Percentiles rank a stretch among this genome's conserved stretches.
phyloP scores from a whole-genome alignment of 2,797 vertebrate genomes.

The Bovichtus diacanthus region DNA sequence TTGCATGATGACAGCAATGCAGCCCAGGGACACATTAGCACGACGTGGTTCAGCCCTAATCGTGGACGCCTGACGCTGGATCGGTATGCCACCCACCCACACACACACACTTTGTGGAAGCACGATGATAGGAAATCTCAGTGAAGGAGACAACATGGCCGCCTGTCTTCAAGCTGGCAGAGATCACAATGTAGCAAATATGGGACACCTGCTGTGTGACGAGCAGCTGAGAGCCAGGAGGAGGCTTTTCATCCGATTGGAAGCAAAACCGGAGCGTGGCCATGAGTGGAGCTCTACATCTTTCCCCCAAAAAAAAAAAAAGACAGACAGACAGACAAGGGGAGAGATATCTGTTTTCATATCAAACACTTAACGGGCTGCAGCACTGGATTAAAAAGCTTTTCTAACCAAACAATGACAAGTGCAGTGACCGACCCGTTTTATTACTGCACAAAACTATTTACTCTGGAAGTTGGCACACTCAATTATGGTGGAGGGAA shows the following conservation, averaged over 20 bases:
- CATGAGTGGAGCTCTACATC: conserved; percentile 38
- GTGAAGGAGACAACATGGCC: conserved; percentile 45
- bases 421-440: conserved; percentile 13
- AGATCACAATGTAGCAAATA: conserved; percentile 47
- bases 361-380: conserved; percentile 59
- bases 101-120: conserved; percentile 1
- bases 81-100: conserved; percentile 10
- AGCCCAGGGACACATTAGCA: conserved; percentile 18
- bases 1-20: conserved; percentile 25
- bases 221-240: conserved; percentile 63
- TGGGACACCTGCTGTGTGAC: conserved; percentile 67
- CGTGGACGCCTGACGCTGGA: not conserved
- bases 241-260: conserved; percentile 64
- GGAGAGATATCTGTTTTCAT: conserved; percentile 44
- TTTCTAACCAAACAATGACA: conserved; percentile 42
- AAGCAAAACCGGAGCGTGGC: conserved; percentile 31
- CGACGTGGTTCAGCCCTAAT: conserved; percentile 1
- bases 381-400: conserved; percentile 49
- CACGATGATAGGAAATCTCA: conserved; percentile 30
- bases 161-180: conserved; percentile 46
- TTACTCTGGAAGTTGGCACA: conserved; percentile 27
- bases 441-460: conserved; percentile 22
- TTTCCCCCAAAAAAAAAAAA: conserved; percentile 5
- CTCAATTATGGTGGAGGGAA: conserved; percentile 12
- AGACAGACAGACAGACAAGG: conserved; percentile 41